Base-by-base conservation (phyloP, 2,888 invertebrate species). In the Orchesella flavescens region DNA sequence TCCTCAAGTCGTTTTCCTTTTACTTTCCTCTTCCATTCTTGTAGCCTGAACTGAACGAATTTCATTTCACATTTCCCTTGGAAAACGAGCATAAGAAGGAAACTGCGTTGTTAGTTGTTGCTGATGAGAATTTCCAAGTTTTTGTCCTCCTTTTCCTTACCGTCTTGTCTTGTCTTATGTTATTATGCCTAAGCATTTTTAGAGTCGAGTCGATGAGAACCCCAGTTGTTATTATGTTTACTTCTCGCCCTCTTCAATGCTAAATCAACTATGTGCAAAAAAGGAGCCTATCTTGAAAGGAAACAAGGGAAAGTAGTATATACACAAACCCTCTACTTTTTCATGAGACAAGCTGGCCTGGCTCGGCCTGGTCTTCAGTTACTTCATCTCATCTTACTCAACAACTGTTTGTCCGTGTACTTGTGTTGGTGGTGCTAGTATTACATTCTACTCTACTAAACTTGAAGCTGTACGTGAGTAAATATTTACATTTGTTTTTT, bases 401-500 rank as follows among this genome's bases (percentile, higher is more conserved):
- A 63, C 71, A 78, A 78, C 44, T 71, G 63, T 71, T 71, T 78
- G 69, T 71, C 15, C 63, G 61, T 78, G 59, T 78, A 63, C 78
- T 78, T 78, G 69, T 55, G 19, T n/a, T 5, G 55, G 69, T 71
- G 61, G 49, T 57, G 49, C 78, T 71, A 71, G 61, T 78, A 71
- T 78, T 78, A 78, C 78, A 78, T 63, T 21, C 71, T 75, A 55
- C 68, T 66, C 10, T 68, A 68, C 57, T 68, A 43, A 63, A 59
- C 21, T 59, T 71, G 21, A 34, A 59, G 21, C 72, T 24, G 21
- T 57, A 78, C 71, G 69, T 65, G 72, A 79, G 79, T 79, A 79
- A 79, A 79, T 79, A 79, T 79, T 79, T 79, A 72, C 79, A 9
- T 79, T 79, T 44, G 57, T 63, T 79, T 78, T 79, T 79, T 79